These are phyloP conservation scores for Scytalopus superciliaris DNA, from an alignment of 2,113 vertebrate species.

Conservation along the genomic window DNA sequence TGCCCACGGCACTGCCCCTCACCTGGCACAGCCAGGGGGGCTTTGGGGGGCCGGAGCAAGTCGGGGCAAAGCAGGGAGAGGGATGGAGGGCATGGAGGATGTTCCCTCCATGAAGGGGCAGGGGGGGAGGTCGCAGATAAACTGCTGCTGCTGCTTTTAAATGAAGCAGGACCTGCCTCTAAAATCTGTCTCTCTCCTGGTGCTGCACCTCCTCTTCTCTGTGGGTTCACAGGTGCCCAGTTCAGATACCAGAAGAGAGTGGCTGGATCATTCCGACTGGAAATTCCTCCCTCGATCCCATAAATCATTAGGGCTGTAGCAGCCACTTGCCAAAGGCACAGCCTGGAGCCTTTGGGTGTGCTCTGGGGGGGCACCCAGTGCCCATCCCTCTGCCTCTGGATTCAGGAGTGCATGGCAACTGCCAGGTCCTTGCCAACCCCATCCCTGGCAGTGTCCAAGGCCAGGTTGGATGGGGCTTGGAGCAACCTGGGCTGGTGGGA, in stretches of 20 bases:
- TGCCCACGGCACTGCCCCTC: background rate
- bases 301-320: background rate
- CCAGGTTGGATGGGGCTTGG: fast-evolving
- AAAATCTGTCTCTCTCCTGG: background rate
- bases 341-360: fast-evolving
- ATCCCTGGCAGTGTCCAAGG: background rate
- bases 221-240: background rate
- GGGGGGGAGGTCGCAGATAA: background rate
- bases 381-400: background rate
- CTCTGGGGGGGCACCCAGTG: background rate
- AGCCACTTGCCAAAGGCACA: background rate
- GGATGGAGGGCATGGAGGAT: background rate
- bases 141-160: background rate
- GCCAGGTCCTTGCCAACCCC: fast-evolving
- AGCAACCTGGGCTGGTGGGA: background rate
- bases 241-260: background rate
- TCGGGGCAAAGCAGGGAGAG: background rate
- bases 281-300: fast-evolving
- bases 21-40: too few species aligned
- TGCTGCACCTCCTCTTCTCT: background rate
- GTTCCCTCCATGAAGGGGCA: background rate
- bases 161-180: fast-evolving
- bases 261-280: background rate
- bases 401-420: background rate
- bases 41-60: too few species aligned